Base-by-base conservation (phyloP, 1,140 invertebrate genomes). In the Bombus waltoni region DNA sequence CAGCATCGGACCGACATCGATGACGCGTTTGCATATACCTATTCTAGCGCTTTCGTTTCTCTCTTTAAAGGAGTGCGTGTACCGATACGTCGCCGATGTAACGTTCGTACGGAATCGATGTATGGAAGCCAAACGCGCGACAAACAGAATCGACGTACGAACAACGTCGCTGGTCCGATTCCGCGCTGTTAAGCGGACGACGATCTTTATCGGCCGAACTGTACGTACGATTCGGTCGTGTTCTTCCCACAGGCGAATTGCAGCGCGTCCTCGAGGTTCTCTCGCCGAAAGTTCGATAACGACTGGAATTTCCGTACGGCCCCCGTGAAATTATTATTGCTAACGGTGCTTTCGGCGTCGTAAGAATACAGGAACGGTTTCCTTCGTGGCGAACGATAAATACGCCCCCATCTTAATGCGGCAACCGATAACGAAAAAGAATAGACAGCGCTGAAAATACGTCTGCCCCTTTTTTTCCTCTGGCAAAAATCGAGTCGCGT, bases 401-500 rank as follows among this genome's bases (percentile, higher is more conserved):
- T 53, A 53, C 18, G 47, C 22, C 6, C 5, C 47, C 47, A 5
- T 53, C 22, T 53, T 53, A 53, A 53, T 2, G 47, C 47, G 2
- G 10, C 32, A 65, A 66, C 42, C 6, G 35, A 59, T 72, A 81
- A 59, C 47, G 35, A 22, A n/a, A 32, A 2, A 11, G 62, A 18
- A 32, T 22, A 22, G 47, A 10, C 40, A 22, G 18, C 9, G 25
- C 8, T n/a, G 28, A 57, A 57, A 57, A 71, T 22, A 32, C 35
- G 13, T 0, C 5, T 3, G 59, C 10, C 9, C 3, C 6, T 32
- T 68, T 6, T n/a, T 3, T 32, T 0, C 22, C 22, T 9, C 35
- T 11, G 57, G 11, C 2, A 32, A 83, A 83, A 77, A 83, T 70
- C 47, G 65, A 70, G 74, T 44, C 82, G 53, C 40, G 81, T 76